Conservation (phyloP, 2,113 vertebrate species). For the Opisthocomus hoazin region DNA sequence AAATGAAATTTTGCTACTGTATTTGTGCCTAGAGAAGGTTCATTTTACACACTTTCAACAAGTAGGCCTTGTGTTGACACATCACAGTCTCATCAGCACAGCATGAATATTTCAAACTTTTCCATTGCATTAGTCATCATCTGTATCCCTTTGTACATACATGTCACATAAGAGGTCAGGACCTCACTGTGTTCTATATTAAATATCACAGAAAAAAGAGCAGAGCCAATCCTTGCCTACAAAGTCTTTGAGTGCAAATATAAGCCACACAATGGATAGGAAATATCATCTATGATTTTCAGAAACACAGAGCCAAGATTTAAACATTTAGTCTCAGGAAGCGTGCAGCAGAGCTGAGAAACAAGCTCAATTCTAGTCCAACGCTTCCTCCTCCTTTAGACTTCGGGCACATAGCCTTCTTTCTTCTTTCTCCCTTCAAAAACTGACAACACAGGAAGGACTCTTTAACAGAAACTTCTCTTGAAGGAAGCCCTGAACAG, state of each 20-base stretch:
- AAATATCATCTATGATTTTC: neutral
- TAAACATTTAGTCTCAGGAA: neutral
- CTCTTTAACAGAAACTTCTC: neutral
- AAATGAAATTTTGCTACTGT: neutral
- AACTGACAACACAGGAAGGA: neutral
- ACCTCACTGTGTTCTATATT: neutral
- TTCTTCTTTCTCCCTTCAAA: neutral
- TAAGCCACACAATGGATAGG: neutral
- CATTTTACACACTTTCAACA: neutral
- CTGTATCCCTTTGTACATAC: neutral
- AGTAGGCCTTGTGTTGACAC: neutral
- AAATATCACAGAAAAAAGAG: neutral
- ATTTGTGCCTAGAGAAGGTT: neutral
- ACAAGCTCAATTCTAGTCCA: neutral
- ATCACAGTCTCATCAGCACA: neutral
- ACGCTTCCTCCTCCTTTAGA: neutral
- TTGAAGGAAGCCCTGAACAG: neutral
- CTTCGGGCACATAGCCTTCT: neutral
- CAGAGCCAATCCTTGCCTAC: neutral
- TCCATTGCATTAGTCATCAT: neutral
- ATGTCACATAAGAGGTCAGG: neutral
- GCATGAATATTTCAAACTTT: neutral
- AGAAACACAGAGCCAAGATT: neutral
- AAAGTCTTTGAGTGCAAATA: neutral
- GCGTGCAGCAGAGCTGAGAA: neutral